Percentiles rank a stretch among this genome's conserved stretches.
Evolutionary conservation across 2,797 vertebrate species (phyloP).

Genomic region (Galago senegalensis): DNA sequence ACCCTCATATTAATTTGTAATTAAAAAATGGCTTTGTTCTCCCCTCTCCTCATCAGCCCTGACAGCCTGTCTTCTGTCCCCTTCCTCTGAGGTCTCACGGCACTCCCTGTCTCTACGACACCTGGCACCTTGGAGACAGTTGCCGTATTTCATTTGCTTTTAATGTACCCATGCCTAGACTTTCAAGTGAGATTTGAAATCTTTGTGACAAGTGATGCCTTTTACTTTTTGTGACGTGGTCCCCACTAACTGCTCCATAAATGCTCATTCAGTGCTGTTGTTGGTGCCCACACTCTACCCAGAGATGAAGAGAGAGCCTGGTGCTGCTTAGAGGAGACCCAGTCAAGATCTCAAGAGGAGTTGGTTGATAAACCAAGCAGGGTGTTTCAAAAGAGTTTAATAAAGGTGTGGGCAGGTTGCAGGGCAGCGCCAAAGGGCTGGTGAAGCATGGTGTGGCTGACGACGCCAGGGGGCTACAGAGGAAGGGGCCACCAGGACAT

Average conservation of each 20-base stretch:
- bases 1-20: no score
- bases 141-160: background rate
- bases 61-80: no score
- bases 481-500: background rate
- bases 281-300: background rate
- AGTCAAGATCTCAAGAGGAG: background rate
- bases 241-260: background rate
- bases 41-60: no score
- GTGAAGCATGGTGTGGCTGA: background rate
- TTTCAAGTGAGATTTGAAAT: background rate
- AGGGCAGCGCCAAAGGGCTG: background rate
- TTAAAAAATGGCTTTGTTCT: no score
- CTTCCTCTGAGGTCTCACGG: background rate
- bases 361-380: background rate
- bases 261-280: background rate
- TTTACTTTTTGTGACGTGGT: background rate
- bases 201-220: background rate
- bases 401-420: background rate
- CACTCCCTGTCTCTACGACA: background rate
- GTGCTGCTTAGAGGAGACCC: background rate
- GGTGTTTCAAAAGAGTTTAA: background rate
- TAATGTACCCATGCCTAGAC: background rate
- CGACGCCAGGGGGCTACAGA: background rate
- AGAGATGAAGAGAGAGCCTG: background rate
- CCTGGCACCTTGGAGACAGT: background rate